Conservation (phyloP, 2,113 vertebrate genomes). For the Casuarius casuarius region DNA sequence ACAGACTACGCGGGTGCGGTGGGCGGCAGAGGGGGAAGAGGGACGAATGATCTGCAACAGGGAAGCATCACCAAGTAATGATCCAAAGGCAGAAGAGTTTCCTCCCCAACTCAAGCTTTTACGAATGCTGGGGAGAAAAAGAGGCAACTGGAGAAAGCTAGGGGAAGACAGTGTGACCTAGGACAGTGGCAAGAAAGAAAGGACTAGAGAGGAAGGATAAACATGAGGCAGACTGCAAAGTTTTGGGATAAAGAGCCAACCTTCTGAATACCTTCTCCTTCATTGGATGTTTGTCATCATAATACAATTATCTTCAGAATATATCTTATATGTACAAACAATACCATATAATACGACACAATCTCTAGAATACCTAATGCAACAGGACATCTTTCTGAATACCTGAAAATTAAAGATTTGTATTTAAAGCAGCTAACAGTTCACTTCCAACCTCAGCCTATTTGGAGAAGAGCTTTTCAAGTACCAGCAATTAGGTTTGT, state of each 20-base stretch:
- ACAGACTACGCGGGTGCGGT: neutral
- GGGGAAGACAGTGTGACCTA: neutral
- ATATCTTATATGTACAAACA: neutral
- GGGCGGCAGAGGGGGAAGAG: neutral
- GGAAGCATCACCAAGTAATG: neutral
- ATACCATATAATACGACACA: neutral
- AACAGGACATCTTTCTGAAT: neutral
- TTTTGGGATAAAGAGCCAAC: neutral
- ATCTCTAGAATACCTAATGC: neutral
- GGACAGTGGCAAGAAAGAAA: neutral
- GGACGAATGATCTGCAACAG: neutral
- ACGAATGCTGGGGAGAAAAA: neutral
- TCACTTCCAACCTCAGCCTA: neutral
- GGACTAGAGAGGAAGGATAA: neutral
- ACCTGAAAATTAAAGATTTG: neutral
- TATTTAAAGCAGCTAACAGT: neutral
- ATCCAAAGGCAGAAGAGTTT: neutral
- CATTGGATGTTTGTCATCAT: neutral
- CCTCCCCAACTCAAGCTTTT: neutral
- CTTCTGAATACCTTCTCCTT: neutral
- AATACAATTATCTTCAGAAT: neutral
- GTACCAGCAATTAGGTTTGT: neutral
- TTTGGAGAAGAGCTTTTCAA: neutral
- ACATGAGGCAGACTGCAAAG: neutral
- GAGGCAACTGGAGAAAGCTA: neutral